Evolutionary conservation across 2,888 invertebrate genomes (phyloP), one percentile per base, ranked within the genome.

Genomic region (Himalopsyche anomala): DNA sequence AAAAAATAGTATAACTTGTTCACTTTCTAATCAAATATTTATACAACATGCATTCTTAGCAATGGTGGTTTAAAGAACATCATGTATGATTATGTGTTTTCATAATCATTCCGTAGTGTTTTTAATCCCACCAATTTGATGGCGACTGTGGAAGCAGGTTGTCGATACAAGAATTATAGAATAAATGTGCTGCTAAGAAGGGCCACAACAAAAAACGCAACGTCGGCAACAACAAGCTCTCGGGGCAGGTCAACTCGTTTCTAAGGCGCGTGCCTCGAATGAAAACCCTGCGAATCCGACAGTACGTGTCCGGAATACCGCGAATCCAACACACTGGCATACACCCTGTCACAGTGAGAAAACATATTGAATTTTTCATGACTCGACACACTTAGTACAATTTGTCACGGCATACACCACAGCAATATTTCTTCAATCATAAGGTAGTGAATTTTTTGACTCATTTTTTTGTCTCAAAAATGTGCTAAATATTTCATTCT

Each of bases 191-290:
- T 15, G 74, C 38, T 15, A 15, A 11, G 36, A 74, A 74, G 74
- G 62, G 74, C 15, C 38, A 12, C 74, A 15, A 19, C 74, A 74
- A 74, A 28, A 74, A 74, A 38, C 74, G 74, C 36, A 38, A 36
- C 74, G 74, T 74, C 38, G 74, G 74, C 36, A 74, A 74, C 74
- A 74, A 36, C 74, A 74, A 74, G 74, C 9, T 42, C 80, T 45
- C 45, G 80, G 80, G 80, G 45, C 80, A 80, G 80, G 80, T 80
- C 80, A 80, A 80, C 45, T 80, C 80, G 80, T 36, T 80, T 17
- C 51, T 19, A 4, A 45, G 5, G 80, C 19, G 51, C 80, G 80
- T 80, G 80, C n/a, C 12, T 51, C 28, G 80, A n/a, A 42, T 80
- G 80, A 5, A 11, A 28, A 80, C 42, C 80, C 80, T 80, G 36